Evolutionary conservation across 1,140 invertebrate species (phyloP), one percentile per base, ranked within the genome.

Genomic region (Eciton burchellii): DNA sequence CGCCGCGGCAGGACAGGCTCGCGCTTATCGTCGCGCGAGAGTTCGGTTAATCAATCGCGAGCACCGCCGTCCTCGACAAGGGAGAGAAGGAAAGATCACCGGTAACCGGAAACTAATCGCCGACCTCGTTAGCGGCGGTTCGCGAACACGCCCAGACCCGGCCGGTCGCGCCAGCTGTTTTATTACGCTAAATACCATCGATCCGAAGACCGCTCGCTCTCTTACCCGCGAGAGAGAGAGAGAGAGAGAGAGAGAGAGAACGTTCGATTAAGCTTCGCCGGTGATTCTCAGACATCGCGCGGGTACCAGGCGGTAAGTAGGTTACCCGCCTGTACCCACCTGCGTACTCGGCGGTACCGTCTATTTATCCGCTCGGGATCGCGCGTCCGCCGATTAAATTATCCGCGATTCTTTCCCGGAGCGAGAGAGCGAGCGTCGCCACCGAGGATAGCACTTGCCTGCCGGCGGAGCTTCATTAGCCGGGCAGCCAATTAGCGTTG

Each of bases 401-500:
- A 57, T 52, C 63, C 49, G 65, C 54, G 66, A 81, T 63, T 84
- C 66, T 86, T 71, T 77, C 35, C 35, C 6, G 2, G 35, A 6
- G 6, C 35, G 35, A 35, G 35, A 35, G n/a, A 24, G 56, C 47
- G 60, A n/a, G 11, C 6, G 26, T n/a, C 43, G 45, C 24, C 8
- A 35, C 8, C 41, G 26, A 21, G 5, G 49, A 73, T 81, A 81
- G 3, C 19, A 19, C 35, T 35, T 6, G 35, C 35, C 35, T 3
- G 35, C n/a, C 6, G 12, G 41, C 24, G n/a, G 43, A 45, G 54
- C 74, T 84, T 87, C 77, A 73, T 88, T 84, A 84, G 73, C 16
- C 72, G 60, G 8, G 52, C 52, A 21, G 57, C 76, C 56, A 88
- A 88, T 87, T 84, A 87, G 47, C 70, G 29, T 81, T 68, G 49